These are phyloP conservation scores for Ataeniobius toweri DNA, from an alignment of 2,797 vertebrate species.

Conservation along the genomic window DNA sequence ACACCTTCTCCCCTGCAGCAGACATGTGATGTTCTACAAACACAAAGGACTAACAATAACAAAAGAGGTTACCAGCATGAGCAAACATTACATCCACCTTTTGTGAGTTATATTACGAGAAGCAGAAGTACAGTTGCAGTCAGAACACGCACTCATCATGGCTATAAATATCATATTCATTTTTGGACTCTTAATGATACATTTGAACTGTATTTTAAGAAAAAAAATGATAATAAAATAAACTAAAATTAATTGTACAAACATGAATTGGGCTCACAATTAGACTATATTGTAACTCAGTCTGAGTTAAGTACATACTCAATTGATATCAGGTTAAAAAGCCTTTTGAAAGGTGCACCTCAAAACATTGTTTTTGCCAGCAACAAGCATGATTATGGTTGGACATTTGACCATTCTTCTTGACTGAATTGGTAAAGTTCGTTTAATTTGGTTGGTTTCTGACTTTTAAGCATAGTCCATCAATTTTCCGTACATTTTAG, in stretches of 20 bases:
- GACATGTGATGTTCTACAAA: constrained; percentile 30
- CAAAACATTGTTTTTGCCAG: not conserved
- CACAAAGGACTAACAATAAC: constrained; percentile 29
- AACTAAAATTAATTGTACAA: not conserved
- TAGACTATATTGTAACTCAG: not conserved
- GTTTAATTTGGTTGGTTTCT: not conserved
- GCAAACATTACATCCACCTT: constrained; percentile 10
- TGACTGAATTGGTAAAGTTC: not conserved
- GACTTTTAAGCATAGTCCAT: too few species aligned
- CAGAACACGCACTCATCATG: not conserved
- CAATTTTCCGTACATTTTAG: too few species aligned
- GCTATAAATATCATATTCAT: not conserved
- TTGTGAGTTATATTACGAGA: not conserved
- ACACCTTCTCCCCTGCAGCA: constrained; percentile 37
- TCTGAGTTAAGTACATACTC: not conserved
- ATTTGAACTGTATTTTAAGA: not conserved
- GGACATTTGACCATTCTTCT: not conserved
- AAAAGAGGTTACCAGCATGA: constrained; percentile 33
- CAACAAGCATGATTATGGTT: not conserved
- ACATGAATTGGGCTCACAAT: not conserved
- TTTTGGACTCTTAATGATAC: not conserved
- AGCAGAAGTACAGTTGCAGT: not conserved
- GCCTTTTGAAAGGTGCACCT: not conserved
- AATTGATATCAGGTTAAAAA: not conserved
- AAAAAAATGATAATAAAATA: not conserved